A percentile compares a stretch with the other conserved stretches of the same genome.
Evolutionary conservation across 1,140 invertebrate species (phyloP).

Genomic region (Phocides pigmalion): DNA sequence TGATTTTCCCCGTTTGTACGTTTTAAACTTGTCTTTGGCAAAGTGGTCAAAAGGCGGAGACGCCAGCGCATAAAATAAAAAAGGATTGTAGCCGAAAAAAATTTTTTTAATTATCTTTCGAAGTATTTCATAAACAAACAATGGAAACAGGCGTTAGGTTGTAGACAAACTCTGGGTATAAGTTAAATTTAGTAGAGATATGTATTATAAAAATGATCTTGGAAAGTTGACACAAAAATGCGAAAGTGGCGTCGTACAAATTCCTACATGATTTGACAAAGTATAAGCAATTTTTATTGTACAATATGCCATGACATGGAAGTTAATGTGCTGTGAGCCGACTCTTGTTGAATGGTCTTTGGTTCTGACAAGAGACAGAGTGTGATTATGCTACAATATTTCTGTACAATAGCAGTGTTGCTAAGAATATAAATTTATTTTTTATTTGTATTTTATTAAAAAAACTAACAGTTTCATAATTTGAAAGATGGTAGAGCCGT

Average conservation of each 20-base stretch:
- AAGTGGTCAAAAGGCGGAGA: too few relatives aligned
- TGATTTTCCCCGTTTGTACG: too few relatives aligned
- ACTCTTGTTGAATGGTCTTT: background rate
- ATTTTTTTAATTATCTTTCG: too few relatives aligned
- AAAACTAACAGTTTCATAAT: too few relatives aligned
- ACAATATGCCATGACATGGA: slow-evolving; percentile 27
- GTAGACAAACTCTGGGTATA: slow-evolving; percentile 47
- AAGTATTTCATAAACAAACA: slow-evolving; percentile 14
- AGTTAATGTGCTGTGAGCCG: slow-evolving; percentile 14
- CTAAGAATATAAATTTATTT: too few relatives aligned
- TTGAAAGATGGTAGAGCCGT: too few relatives aligned
- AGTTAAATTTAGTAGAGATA: slow-evolving; percentile 40
- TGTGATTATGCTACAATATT: too few relatives aligned
- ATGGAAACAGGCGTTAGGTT: slow-evolving; percentile 45
- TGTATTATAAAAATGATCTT: slow-evolving; percentile 59
- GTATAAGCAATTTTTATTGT: slow-evolving; percentile 34
- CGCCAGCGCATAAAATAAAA: too few relatives aligned
- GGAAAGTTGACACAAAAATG: slow-evolving; percentile 49
- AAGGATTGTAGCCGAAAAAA: too few relatives aligned
- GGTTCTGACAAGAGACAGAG: background rate
- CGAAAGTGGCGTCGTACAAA: slow-evolving; percentile 35
- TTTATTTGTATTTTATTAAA: too few relatives aligned
- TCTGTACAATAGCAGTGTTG: too few relatives aligned
- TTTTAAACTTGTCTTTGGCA: too few relatives aligned
- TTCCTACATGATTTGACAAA: slow-evolving; percentile 38